These are phyloP conservation scores for Enchytraeus crypticus DNA, from an alignment of 2,888 invertebrate genomes.

Conservation along the genomic window DNA sequence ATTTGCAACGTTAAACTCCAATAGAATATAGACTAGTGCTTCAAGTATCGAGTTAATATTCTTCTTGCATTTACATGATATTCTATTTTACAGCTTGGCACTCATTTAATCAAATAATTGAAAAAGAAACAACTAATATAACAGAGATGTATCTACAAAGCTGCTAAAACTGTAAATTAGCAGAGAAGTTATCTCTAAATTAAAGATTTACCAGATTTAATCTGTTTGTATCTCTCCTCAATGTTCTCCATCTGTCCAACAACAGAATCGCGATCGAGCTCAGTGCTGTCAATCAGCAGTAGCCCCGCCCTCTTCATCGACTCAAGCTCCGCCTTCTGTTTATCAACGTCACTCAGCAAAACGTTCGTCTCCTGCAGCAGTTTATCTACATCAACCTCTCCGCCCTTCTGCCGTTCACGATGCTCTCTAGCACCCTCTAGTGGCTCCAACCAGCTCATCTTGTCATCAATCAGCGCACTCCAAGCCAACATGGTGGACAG, in stretches of 20 bases:
- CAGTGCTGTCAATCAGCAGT: conserved; percentile 2
- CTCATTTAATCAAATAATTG: too few relatives aligned
- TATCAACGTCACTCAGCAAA: background rate
- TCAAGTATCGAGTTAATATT: too few relatives aligned
- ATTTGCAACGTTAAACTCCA: too few relatives aligned
- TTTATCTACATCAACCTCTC: background rate
- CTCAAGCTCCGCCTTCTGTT: background rate
- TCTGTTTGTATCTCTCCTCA: background rate
- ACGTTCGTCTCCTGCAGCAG: conserved; percentile 2
- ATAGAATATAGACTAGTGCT: too few relatives aligned
- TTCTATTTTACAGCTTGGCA: too few relatives aligned
- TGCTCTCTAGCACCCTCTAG: background rate
- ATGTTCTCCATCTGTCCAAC: conserved; percentile 8
- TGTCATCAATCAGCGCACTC: conserved; percentile 6
- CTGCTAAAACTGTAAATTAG: too few relatives aligned
- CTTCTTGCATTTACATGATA: too few relatives aligned
- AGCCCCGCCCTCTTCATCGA: background rate
- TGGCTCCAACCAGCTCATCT: conserved; percentile 5
- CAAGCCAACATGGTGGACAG: background rate
- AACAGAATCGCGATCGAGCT: conserved; percentile 1
- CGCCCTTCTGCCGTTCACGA: background rate
- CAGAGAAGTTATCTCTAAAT: too few relatives aligned
- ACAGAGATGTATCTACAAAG: too few relatives aligned
- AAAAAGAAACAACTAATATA: too few relatives aligned
- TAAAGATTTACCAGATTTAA: background rate